phyloP scores from a whole-genome alignment of 2,113 vertebrate species.

The Mesoclemmys tuberculata region DNA sequence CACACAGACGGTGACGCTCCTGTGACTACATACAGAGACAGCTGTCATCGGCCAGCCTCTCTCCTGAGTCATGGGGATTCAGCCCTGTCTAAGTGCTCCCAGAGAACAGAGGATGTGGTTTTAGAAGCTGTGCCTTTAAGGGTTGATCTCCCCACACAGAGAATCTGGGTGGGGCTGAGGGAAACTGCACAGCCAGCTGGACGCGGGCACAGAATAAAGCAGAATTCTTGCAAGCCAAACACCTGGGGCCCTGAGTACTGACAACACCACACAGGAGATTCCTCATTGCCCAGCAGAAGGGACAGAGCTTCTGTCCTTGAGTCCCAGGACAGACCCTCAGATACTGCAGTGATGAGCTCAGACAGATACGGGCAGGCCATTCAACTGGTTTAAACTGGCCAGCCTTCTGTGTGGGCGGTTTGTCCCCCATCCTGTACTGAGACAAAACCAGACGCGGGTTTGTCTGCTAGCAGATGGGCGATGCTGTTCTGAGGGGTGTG shows the following conservation, averaged over 20 bases:
- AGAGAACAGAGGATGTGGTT: not conserved
- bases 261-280: not conserved
- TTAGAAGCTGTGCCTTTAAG: not conserved
- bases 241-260: not conserved
- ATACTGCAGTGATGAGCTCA: not conserved
- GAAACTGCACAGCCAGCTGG: not conserved
- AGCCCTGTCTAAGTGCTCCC: accelerated
- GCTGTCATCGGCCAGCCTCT: not conserved
- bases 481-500: not conserved
- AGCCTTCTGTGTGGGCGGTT: too few species aligned
- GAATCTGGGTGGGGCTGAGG: not conserved
- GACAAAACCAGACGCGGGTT: not conserved
- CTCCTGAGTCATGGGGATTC: accelerated
- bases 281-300: not conserved
- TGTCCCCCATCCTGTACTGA: not conserved
- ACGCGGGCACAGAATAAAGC: not conserved
- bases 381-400: too few species aligned
- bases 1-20: not conserved
- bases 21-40: not conserved
- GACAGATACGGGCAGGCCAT: not conserved
- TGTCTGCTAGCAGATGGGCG: not conserved
- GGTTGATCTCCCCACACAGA: not conserved
- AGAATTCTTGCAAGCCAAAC: not conserved
- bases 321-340: not conserved
- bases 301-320: not conserved